Evolutionary conservation across 2,113 vertebrate genomes (phyloP), one percentile per base, ranked within the genome.

Genomic region (Leuciscus idus): DNA sequence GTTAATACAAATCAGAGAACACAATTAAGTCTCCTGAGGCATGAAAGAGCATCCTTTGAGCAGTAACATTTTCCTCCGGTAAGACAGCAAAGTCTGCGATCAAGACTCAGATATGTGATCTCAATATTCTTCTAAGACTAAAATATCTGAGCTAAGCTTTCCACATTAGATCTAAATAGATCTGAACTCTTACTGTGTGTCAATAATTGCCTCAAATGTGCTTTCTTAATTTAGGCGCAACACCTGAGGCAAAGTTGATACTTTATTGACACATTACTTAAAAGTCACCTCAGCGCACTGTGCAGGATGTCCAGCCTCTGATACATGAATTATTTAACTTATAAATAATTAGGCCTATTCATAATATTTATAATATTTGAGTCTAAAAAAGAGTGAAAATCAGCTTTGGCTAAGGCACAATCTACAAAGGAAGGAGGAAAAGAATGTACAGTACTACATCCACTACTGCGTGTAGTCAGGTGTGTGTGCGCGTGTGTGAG

Each of bases 401-500:
- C 9, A 79, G 17, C 75, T 23, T 21, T 36, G 75, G 33, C 2
- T 3, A 78, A 78, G 4, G 55, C 33, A 80, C 11, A 26, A 78
- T 61, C 55, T 61, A 79, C 4, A 48, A 28, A 59, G 48, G 23
- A 64, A 81, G 36, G 39, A 81, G 77, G n/a, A 23, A 48, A 10
- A 46, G 2, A 43, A 43, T 9, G 43, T 43, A 43, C 43, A 43
- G 57, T 46, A 36, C 55, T 79, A 59, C 55, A 61, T 80, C 33
- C 12, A 80, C 55, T 62, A 17, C 61, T 64, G n/a, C 8, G 26
- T 30, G 64, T 36, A 52, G 23, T 62, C 57, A n/a, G 55, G 77
- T 88, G 83, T 88, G 80, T 87, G 30, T 15, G 39, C 85, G 72
- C 43, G 23, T 87, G 21, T 52, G 43, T 52, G 43, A 6, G 46